Conservation (phyloP, 2,113 vertebrate genomes). For the Hipposideros armiger region DNA sequence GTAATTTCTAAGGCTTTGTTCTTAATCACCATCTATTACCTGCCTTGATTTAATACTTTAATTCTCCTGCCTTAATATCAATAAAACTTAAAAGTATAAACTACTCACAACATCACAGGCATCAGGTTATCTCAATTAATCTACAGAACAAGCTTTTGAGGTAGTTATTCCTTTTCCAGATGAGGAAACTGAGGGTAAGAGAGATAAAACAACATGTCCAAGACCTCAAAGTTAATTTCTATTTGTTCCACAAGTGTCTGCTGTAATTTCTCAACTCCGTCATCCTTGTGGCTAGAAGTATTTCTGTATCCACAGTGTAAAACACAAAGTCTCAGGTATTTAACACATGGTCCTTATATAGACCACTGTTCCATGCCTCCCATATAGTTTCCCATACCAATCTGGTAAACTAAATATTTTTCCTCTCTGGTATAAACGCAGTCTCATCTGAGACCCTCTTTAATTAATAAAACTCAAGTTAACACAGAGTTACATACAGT, state of each 20-base stretch:
- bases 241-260: neutral
- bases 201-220: neutral
- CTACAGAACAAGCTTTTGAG: neutral
- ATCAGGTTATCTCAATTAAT: neutral
- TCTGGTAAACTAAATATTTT: constrained; percentile 29
- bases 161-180: neutral
- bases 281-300: neutral
- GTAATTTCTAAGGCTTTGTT: neutral
- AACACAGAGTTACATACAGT: neutral
- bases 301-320: neutral
- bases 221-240: neutral
- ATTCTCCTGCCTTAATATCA: neutral
- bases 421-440: neutral
- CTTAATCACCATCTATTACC: neutral
- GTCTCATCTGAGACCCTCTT: neutral
- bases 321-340: neutral
- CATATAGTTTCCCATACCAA: neutral
- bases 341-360: neutral
- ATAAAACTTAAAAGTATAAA: neutral
- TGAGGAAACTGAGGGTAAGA: neutral
- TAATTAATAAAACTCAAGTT: constrained; percentile 46
- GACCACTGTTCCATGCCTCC: neutral
- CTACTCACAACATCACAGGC: neutral
- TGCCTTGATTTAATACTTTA: neutral
- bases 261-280: neutral